Evolutionary conservation across 2,113 vertebrate genomes (phyloP), one percentile per base, ranked within the genome.

Genomic region (Collichthys lucidus): DNA sequence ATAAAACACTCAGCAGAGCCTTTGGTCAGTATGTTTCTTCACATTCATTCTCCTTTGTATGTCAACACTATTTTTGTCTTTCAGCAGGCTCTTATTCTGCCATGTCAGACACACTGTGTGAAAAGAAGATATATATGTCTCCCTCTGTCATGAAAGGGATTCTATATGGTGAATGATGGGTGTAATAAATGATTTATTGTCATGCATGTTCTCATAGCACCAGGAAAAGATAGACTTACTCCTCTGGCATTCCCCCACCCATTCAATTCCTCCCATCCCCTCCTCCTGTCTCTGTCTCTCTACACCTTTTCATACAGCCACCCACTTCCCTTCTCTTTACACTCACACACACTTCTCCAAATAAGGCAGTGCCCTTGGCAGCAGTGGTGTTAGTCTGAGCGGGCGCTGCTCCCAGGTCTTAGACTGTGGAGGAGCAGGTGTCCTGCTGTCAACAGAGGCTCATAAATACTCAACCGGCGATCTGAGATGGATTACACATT

Each of bases 371-470:
- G 63, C 24, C 50, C 52, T 88, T 88, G 85, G 79, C 83, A 89
- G 63, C 53, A 2, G 20, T 2, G 19, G 49, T 46, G 70, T 70
- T 65, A 1, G 79, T 69, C 42, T 40, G 82, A 56, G 16, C 50
- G 57, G 83, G 55, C 59, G n/a, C 12, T 31, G 70, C 61, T 78
- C 66, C 86, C 70, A n/a, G 65, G 56, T 80, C 84, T 40, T 53
- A 82, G 76, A 85, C 56, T 44, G 12, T 66, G 69, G 75, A 77
- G 19, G 76, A 88, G 88, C 86, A 92, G 91, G 88, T 91, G 88
- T 86, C 52, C 80, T 65, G 70, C 89, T 93, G 88, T 89, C 92
- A 93, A 86, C 86, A 86, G 76, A 79, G 57, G 59, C 88, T 91
- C 80, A 88, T 79, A 90, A 88, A 90, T 88, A 86, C 80, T 82